These are phyloP conservation scores for Pseudococcus jackbeardsleyi DNA, from an alignment of 2,888 invertebrate genomes.

Conservation along the genomic window DNA sequence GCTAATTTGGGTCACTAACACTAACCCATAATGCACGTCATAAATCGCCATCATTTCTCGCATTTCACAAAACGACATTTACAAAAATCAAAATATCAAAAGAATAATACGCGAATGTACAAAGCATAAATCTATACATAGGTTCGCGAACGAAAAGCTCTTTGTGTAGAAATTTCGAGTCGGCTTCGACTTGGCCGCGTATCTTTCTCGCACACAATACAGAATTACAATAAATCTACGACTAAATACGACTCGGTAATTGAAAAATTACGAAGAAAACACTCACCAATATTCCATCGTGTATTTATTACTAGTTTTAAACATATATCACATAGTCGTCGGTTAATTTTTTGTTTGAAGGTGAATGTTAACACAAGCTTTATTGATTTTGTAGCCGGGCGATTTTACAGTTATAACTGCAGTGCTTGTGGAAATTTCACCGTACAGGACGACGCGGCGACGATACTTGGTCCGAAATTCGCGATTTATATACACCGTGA, in stretches of 20 bases:
- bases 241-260: not conserved
- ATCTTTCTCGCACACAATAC: too few relatives aligned
- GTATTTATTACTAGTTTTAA: not conserved
- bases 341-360: constrained; percentile 54
- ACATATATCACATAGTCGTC: constrained; percentile 22
- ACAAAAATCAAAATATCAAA: too few relatives aligned
- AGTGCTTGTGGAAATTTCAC: constrained; percentile 16
- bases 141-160: too few relatives aligned
- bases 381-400: constrained; percentile 64
- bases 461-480: not conserved
- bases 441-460: not conserved
- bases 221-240: too few relatives aligned
- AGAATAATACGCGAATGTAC: too few relatives aligned
- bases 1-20: not conserved
- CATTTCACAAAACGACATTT: not conserved
- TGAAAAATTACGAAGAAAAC: not conserved
- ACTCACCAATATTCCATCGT: not conserved
- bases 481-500: not conserved
- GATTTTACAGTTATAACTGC: constrained; percentile 39
- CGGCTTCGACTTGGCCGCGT: not conserved
- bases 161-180: not conserved
- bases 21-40: not conserved
- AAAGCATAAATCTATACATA: not conserved
- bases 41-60: not conserved
- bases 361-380: constrained; percentile 62